Base-by-base conservation (phyloP, 2,888 invertebrate genomes). In the Capitulum mitella region DNA sequence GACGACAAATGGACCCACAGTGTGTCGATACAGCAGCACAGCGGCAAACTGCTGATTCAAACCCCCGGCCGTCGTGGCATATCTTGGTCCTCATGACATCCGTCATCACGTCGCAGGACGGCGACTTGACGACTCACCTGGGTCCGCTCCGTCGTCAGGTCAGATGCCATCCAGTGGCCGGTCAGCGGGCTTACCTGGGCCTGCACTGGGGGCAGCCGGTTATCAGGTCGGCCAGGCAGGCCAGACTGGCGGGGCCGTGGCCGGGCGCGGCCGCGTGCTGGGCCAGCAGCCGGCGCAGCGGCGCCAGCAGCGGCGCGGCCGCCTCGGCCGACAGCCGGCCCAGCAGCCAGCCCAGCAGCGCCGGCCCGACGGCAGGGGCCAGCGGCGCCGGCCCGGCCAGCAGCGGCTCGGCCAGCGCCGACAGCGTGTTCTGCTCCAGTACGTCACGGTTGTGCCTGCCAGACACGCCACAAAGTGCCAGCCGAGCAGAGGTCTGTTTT, bases 371-470 rank as follows among this genome's bases (percentile, higher is more conserved):
- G n/a, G n/a, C 22, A 26, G 54, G n/a, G 22, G n/a, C 1, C n/a
- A 54, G 54, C 54, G 54, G 54, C 54, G n/a, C 54, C n/a, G n/a
- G 54, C n/a, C n/a, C n/a, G n/a, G 26, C 54, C 54, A 54, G 54
- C 54, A 54, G 54, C n/a, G 54, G 54, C 54, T 54, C 54, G n/a
- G n/a, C n/a, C 54, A 54, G n/a, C 54, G 10, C 54, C 5, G 54
- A n/a, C 54, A 54, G n/a, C n/a, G 54, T n/a, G 54, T 3, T 2
- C 54, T n/a, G 26, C n/a, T 26, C 54, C 54, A 54, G 54, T n/a
- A 54, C n/a, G 22, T 26, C 54, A 10, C 3, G n/a, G 54, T 54
- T 26, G n/a, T n/a, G n/a, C 5, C 54, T 54, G 54, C n/a, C n/a
- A n/a, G n/a, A n/a, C n/a, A n/a, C n/a, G n/a, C n/a, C n/a, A n/a